Evolutionary conservation across 2,888 invertebrate genomes (phyloP).

Genomic region (Rhimphoctona megacephalus): DNA sequence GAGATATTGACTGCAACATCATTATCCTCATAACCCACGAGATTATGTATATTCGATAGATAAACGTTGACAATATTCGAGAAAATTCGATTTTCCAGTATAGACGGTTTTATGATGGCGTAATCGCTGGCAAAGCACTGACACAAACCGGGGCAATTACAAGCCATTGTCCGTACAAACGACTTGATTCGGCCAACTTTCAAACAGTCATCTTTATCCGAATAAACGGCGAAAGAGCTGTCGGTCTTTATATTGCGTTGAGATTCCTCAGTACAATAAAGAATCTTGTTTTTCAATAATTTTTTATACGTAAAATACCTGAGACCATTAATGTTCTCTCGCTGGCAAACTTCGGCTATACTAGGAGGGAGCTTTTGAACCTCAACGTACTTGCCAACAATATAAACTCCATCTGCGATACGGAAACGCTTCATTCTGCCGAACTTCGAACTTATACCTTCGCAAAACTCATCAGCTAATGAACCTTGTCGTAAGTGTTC

Average conservation of each 20-base stretch:
- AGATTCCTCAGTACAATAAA: conserved; percentile 23
- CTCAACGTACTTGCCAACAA: conserved; percentile 11
- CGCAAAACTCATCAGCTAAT: conserved; percentile 35
- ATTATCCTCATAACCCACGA: not conserved
- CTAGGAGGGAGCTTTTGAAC: not conserved
- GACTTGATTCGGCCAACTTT: conserved; percentile 11
- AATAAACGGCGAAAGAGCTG: conserved; percentile 15
- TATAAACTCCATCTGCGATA: not conserved
- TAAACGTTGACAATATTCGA: too few species aligned
- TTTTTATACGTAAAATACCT: conserved; percentile 11
- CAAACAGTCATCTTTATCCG: not conserved
- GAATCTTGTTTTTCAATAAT: conserved; percentile 4
- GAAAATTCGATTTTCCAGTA: too few species aligned
- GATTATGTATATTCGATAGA: not conserved
- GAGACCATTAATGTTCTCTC: not conserved
- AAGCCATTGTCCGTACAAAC: too few species aligned
- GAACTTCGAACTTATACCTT: conserved; percentile 8
- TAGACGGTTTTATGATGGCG: too few species aligned
- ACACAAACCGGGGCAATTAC: too few species aligned
- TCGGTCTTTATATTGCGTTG: not conserved
- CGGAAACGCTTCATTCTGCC: conserved; percentile 32
- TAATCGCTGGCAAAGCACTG: too few species aligned
- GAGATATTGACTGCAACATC: not conserved
- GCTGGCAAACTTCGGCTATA: not conserved
- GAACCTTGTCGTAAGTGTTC: conserved; percentile 10